Evolutionary conservation across 2,797 vertebrate genomes (phyloP).

Genomic region (Poecilia velifera): DNA sequence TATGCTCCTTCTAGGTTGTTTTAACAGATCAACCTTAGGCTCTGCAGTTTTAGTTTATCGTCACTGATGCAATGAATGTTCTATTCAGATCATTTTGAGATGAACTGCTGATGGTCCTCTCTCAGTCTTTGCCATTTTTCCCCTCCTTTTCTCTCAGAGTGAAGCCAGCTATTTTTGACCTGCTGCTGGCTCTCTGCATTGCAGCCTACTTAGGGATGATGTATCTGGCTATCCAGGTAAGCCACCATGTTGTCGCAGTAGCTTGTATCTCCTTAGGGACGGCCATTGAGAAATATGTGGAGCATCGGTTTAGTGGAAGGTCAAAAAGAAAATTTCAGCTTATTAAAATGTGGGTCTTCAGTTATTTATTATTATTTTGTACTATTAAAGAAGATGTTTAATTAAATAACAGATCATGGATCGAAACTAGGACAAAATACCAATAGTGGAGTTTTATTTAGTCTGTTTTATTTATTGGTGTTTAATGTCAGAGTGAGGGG

Average conservation of each 20-base stretch:
- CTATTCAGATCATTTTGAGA: neutral
- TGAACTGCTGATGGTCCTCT: neutral
- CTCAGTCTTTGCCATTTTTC: neutral
- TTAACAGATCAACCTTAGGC: neutral
- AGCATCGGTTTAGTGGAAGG: neutral
- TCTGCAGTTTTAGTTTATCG: neutral
- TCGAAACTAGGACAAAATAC: neutral
- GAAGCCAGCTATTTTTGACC: slow-evolving; percentile 97
- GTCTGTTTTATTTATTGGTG: neutral
- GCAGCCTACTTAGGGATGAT: slow-evolving; percentile 93
- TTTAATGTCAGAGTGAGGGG: neutral
- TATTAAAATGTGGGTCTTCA: neutral
- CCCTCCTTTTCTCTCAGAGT: slow-evolving; percentile 80
- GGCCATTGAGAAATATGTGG: neutral
- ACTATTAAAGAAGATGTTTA: neutral
- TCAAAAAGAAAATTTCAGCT: too few relatives aligned
- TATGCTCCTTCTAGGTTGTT: neutral
- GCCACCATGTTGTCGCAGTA: slow-evolving; percentile 8
- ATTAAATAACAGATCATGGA: neutral
- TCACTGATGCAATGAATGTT: neutral
- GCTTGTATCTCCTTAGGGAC: neutral
- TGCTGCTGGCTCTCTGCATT: slow-evolving; percentile 94
- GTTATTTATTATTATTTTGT: neutral
- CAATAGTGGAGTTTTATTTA: neutral
- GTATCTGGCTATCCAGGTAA: slow-evolving; percentile 94